Base-by-base conservation (phyloP, 2,888 invertebrate species). In the Pterobdella sp. region DNA sequence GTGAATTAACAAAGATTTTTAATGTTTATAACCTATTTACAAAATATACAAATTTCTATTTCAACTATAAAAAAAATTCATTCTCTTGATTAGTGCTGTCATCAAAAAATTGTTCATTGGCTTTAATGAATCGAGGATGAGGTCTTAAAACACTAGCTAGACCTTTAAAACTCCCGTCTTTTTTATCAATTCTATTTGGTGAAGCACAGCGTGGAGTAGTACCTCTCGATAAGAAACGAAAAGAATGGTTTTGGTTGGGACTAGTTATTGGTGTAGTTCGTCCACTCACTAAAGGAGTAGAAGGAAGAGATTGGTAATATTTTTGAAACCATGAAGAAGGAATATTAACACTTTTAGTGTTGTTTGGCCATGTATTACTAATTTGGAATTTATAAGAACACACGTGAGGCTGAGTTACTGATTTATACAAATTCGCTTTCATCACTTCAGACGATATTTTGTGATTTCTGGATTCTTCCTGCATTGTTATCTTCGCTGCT, bases 401-500 rank as follows among this genome's bases (percentile, higher is more conserved):
- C 18, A 65, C 29, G 32, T 69, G 29, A 1, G 74, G 72, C 1
- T 56, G 49, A 18, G 72, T 68, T n/a, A 77, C 77, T 4, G 75
- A 74, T 69, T 77, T 77, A 68, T 77, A 77, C 14, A 77, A 73
- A 10, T 74, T 73, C 66, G 75, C 69, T 69, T 77, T 77, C 77
- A 77, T 77, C 32, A 77, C 76, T 49, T 77, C 77, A 1, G 77
- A 42, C 1, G 76, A 74, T 7, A 77, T 77, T 31, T 72, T 71
- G 31, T 76, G 77, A 14, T 76, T 76, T n/a, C 72, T 64, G 0
- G 77, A 77, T 36, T 77, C 77, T 56, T 77, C 77, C 71, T 76
- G 76, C 73, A 77, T 64, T 49, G 72, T 63, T 77, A 77, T 77
- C 74, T 76, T 72, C 67, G 74, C 74, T 3, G 72, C 35, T 3